Conservation (phyloP, 2,888 invertebrate species). For the Adineta ricciae region DNA sequence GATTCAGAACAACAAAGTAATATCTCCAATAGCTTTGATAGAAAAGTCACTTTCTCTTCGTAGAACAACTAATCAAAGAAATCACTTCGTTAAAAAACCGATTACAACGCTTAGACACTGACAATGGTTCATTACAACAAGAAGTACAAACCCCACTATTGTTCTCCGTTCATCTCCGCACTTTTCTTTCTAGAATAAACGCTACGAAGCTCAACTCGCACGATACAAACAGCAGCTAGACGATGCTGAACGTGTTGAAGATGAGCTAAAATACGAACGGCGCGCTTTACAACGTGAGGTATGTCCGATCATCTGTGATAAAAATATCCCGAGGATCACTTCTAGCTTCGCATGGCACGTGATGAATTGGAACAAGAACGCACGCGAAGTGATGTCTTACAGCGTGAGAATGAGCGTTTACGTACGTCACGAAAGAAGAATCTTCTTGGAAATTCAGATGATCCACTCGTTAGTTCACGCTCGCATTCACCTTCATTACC, state of each 20-base stretch:
- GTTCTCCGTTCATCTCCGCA: background rate
- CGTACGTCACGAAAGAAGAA: background rate
- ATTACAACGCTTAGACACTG: slow-evolving; percentile 28
- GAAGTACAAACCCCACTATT: slow-evolving; percentile 9
- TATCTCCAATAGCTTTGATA: too few relatives aligned
- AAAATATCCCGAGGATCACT: background rate
- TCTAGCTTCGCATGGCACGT: background rate
- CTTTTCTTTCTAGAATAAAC: background rate
- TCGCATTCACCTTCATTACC: background rate
- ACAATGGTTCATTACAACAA: slow-evolving; percentile 30
- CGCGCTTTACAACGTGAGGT: slow-evolving; percentile 30
- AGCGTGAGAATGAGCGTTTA: background rate
- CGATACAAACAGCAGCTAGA: slow-evolving; percentile 23
- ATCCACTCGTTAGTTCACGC: background rate
- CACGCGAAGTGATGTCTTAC: background rate
- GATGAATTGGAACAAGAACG: background rate
- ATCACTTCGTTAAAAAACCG: slow-evolving; percentile 29
- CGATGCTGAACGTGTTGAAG: background rate
- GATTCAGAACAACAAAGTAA: slow-evolving; percentile 10
- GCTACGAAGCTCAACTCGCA: slow-evolving; percentile 29
- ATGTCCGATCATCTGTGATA: background rate
- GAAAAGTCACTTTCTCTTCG: too few relatives aligned
- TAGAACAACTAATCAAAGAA: slow-evolving; percentile 26
- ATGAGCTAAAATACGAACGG: slow-evolving; percentile 24
- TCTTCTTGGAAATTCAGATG: background rate